Conservation (phyloP, 2,797 vertebrate species). For the Sebastes iracundus region DNA sequence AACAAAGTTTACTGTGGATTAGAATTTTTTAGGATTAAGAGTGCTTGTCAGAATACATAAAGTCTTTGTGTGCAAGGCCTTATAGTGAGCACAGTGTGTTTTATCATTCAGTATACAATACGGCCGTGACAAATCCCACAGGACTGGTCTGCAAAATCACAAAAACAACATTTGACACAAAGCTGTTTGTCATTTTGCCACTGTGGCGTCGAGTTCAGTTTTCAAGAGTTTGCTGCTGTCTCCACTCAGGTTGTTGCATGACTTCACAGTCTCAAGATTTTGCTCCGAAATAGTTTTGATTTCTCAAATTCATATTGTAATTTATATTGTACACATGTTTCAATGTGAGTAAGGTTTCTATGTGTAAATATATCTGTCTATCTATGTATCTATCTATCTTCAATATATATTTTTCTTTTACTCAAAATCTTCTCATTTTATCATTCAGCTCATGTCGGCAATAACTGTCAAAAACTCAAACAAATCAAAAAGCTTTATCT, state of each 20-base stretch:
- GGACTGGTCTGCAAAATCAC: not conserved
- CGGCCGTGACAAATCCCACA: not conserved
- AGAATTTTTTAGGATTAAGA: not conserved
- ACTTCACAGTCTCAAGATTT: not conserved
- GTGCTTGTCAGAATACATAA: conserved; percentile 4
- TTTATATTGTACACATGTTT: not conserved
- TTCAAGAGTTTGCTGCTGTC: not conserved
- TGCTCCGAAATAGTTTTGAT: not conserved
- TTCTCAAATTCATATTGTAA: not conserved
- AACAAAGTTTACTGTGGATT: not conserved
- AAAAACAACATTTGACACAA: not conserved
- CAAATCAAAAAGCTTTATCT: not conserved
- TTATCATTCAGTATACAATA: not conserved
- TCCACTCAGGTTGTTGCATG: not conserved
- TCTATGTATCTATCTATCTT: not conserved
- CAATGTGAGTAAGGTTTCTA: not conserved
- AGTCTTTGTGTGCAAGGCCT: not conserved
- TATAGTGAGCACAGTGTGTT: not conserved
- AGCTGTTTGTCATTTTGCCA: not conserved
- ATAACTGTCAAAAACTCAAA: not conserved
- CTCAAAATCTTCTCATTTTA: not conserved
- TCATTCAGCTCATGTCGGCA: not conserved
- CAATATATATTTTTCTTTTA: not conserved
- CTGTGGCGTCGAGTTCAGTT: not conserved
- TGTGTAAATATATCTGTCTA: not conserved